Evolutionary conservation across 1,140 invertebrate genomes (phyloP), one percentile per base, ranked within the genome.

Genomic region (Bactericera cockerelli): DNA sequence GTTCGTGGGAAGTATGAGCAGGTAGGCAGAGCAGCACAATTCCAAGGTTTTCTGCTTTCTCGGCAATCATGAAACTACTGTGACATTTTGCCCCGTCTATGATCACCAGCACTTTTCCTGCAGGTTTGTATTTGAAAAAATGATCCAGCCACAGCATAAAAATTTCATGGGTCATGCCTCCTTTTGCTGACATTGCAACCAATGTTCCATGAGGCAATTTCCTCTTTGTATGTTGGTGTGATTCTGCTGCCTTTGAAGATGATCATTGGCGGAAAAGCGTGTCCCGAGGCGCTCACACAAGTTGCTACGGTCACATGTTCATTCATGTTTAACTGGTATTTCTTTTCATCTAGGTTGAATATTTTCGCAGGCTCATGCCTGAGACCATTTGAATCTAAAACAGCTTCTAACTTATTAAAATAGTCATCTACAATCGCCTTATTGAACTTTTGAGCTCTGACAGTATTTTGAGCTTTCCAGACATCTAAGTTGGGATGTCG

Each of bases 251-350:
- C 68, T 59, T 70, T 70, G 58, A 72, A 76, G 14, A 72, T 36
- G 25, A 72, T 69, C 65, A 68, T 71, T 39, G 71, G 67, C 4
- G 68, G 68, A 53, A 72, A 66, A 54, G 57, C 59, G 14, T 61
- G 24, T 38, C 70, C 69, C 14, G 65, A 14, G 57, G 70, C 69
- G 67, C 68, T 73, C 6, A 57, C 67, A 66, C 70, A 72, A 21
- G 63, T 63, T 1, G 69, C 68, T 38, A 72, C 63, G 2, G 70
- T 73, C 1, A 72, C 69, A 57, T 68, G 73, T 63, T 71, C 66
- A 26, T n/a, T n/a, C n/a, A n/a, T n/a, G n/a, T n/a, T n/a, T n/a
- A n/a, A n/a, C n/a, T n/a, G n/a, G n/a, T n/a, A n/a, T n/a, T n/a
- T n/a, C n/a, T n/a, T n/a, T n/a, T n/a, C n/a, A n/a, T n/a, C n/a